phyloP scores from a whole-genome alignment of 2,888 invertebrate genomes.

The Achlya flavicornis region DNA sequence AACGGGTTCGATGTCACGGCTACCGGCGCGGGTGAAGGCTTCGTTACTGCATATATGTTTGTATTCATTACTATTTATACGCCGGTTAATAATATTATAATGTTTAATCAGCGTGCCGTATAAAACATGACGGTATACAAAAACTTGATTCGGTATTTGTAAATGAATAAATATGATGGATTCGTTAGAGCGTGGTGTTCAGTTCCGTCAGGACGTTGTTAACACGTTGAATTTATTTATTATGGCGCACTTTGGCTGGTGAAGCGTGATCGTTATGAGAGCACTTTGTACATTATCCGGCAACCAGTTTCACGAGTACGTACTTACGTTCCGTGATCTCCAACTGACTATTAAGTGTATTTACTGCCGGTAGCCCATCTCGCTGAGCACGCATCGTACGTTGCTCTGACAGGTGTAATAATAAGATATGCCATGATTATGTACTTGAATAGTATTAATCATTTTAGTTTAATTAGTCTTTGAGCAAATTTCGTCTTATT shows the following conservation, averaged over 20 bases:
- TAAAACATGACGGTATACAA: background rate
- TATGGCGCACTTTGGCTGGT: slow-evolving; percentile 24
- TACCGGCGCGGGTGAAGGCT: slow-evolving; percentile 56
- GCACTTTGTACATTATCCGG: slow-evolving; percentile 24
- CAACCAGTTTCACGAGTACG: slow-evolving; percentile 20
- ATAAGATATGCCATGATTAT: background rate
- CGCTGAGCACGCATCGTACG: background rate
- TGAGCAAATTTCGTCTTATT: background rate
- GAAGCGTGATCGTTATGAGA: slow-evolving; percentile 29
- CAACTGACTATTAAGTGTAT: background rate
- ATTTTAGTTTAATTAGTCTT: too few species aligned
- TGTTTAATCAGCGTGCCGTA: background rate
- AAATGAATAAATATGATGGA: slow-evolving; percentile 10
- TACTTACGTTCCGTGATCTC: background rate
- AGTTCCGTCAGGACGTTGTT: slow-evolving; percentile 36
- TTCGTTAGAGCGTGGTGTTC: slow-evolving; percentile 18
- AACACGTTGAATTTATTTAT: slow-evolving; percentile 10
- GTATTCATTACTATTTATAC: background rate
- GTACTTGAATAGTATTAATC: background rate
- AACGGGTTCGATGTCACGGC: slow-evolving; percentile 69
- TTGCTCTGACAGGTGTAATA: background rate
- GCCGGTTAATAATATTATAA: slow-evolving; percentile 2
- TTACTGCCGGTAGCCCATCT: slow-evolving; percentile 8
- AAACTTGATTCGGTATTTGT: slow-evolving; percentile 8
- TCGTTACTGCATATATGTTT: slow-evolving; percentile 22